A percentile compares a stretch with the other conserved stretches of the same genome.
Conservation (phyloP, 2,113 vertebrate genomes). For the Bubo scandiacus region DNA sequence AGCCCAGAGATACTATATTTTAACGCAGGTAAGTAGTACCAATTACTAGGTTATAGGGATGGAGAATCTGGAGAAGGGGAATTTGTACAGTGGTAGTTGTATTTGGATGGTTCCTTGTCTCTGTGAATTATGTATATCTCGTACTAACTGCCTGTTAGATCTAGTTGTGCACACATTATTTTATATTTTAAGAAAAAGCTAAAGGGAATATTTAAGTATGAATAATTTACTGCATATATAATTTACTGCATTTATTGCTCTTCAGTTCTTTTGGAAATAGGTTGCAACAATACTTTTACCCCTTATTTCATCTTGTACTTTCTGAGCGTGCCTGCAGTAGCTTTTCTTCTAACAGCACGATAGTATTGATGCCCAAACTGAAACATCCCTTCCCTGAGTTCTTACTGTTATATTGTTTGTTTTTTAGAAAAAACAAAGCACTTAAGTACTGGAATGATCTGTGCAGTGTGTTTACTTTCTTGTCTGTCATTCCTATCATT, state of each 20-base stretch:
- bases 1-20: conserved; percentile 91
- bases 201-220: background rate
- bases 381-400: background rate
- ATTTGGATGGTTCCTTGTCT: background rate
- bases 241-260: background rate
- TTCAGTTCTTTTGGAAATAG: background rate
- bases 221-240: background rate
- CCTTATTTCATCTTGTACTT: background rate
- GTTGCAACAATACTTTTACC: background rate
- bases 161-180: background rate
- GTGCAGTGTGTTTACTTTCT: background rate
- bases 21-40: conserved; percentile 87
- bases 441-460: background rate
- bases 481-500: background rate
- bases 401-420: background rate
- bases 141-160: background rate
- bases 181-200: background rate
- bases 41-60: background rate
- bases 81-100: background rate
- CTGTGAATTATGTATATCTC: background rate
- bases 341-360: background rate
- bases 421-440: background rate
- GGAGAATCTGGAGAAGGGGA: background rate
- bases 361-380: background rate
- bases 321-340: background rate